phyloP scores from a whole-genome alignment of 2,888 invertebrate genomes.

The Amaurobius ferox region DNA sequence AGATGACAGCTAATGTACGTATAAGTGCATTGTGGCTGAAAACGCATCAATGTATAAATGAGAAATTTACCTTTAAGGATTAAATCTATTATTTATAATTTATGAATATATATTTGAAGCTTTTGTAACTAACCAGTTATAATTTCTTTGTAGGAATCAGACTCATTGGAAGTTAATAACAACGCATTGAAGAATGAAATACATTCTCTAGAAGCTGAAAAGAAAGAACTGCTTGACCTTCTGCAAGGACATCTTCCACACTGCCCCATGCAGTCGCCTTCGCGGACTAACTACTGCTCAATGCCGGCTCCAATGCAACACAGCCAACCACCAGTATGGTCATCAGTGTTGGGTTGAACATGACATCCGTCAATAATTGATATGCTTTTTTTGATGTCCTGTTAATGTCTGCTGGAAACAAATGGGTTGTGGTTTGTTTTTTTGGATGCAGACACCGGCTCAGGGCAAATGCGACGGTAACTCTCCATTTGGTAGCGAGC shows the following conservation, averaged over 20 bases:
- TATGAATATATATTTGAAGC: too few species aligned
- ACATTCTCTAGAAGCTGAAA: conserved; percentile 53
- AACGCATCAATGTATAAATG: too few species aligned
- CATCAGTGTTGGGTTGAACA: conserved; percentile 57
- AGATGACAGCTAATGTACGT: too few species aligned
- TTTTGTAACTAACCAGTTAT: too few species aligned
- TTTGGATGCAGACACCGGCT: conserved; percentile 72
- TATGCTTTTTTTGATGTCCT: conserved; percentile 50
- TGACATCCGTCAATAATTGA: neutral
- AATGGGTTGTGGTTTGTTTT: conserved; percentile 68
- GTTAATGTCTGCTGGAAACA: conserved; percentile 69
- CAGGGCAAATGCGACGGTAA: conserved; percentile 68
- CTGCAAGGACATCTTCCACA: conserved; percentile 64
- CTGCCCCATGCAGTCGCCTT: conserved; percentile 35
- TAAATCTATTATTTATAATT: too few species aligned
- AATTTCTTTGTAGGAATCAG: conserved; percentile 35
- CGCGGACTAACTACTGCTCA: conserved; percentile 11
- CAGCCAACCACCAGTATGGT: conserved; percentile 34
- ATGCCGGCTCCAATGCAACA: conserved; percentile 1
- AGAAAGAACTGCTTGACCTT: conserved; percentile 57
- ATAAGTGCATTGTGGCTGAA: too few species aligned
- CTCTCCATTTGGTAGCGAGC: conserved; percentile 47
- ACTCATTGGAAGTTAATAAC: conserved; percentile 60
- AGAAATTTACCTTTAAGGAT: too few species aligned
- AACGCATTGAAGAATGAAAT: conserved; percentile 62